Percentiles rank a stretch among this genome's conserved stretches.
Conservation (phyloP, 2,888 invertebrate genomes). For the Drosophila suboccidentalis region DNA sequence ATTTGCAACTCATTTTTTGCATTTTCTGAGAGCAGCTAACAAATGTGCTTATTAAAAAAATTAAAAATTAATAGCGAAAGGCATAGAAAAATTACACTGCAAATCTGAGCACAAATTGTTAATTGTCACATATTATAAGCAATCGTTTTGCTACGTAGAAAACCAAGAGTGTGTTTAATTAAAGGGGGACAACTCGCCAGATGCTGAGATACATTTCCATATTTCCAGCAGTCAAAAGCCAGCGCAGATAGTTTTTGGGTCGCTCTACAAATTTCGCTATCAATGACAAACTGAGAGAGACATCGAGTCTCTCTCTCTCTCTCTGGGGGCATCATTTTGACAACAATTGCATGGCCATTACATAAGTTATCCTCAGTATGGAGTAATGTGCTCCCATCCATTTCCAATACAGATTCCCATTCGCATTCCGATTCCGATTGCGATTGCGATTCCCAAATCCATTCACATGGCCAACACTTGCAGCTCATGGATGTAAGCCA, state of each 20-base stretch:
- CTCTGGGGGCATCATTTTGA: constrained; percentile 39
- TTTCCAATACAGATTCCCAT: constrained; percentile 13
- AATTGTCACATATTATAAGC: too few relatives aligned
- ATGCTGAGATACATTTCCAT: too few relatives aligned
- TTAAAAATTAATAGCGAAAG: not conserved
- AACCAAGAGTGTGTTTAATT: too few relatives aligned
- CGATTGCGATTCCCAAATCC: constrained; percentile 4
- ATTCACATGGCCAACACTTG: constrained; percentile 46
- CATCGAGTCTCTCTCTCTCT: not conserved
- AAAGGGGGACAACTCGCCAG: too few relatives aligned
- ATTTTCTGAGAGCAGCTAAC: too few relatives aligned
- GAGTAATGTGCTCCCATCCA: constrained; percentile 32
- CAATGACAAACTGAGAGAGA: constrained; percentile 36
- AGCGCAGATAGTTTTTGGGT: not conserved
- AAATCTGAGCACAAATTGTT: too few relatives aligned
- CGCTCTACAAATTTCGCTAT: constrained; percentile 36
- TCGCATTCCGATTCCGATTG: constrained; percentile 10
- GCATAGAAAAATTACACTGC: too few relatives aligned
- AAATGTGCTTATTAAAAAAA: too few relatives aligned
- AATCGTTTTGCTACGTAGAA: too few relatives aligned
- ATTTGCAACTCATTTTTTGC: too few relatives aligned
- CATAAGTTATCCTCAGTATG: constrained; percentile 37
- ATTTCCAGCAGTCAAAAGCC: too few relatives aligned
- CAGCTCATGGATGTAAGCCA: constrained; percentile 54
- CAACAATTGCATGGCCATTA: constrained; percentile 58